phyloP scores from a whole-genome alignment of 2,797 vertebrate species.

The Lerista edwardsae region DNA sequence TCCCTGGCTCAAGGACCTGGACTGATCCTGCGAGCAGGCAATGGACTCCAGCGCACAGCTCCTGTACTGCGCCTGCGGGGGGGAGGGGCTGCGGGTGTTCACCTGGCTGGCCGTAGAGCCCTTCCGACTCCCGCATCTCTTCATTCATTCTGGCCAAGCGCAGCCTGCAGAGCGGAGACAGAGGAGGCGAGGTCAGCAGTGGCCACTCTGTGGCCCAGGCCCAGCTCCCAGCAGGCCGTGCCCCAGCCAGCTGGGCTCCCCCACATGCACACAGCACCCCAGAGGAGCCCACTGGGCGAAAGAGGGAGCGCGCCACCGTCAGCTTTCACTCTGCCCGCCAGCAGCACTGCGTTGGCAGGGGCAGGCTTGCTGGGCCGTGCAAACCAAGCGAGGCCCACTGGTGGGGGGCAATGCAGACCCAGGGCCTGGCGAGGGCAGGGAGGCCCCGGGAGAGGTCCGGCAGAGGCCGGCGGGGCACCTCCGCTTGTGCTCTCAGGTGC shows the following conservation, averaged over 20 bases:
- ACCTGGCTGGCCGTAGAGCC: conserved; percentile 97
- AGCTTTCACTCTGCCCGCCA: not conserved
- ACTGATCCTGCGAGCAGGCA: conserved; percentile 89
- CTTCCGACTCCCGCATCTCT: conserved; percentile 98
- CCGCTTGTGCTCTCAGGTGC: too few species aligned
- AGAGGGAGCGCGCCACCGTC: not conserved
- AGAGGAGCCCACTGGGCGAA: not conserved
- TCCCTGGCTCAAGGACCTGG: conserved; percentile 71
- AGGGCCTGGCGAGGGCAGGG: too few species aligned
- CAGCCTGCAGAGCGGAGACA: conserved; percentile 84
- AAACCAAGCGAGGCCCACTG: not conserved
- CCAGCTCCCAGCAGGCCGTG: too few species aligned
- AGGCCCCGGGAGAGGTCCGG: too few species aligned
- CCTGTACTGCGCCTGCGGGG: conserved; percentile 96
- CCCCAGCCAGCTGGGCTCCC: not conserved
- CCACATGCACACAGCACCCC: not conserved
- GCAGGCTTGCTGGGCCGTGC: not conserved
- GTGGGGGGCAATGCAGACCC: not conserved
- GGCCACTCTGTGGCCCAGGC: too few species aligned
- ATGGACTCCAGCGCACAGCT: conserved; percentile 98
- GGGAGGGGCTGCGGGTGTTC: conserved; percentile 95
- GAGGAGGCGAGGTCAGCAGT: too few species aligned
- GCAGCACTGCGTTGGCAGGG: not conserved
- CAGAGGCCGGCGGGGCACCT: too few species aligned
- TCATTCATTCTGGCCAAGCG: conserved; percentile 99